Base-by-base conservation (phyloP, 2,888 invertebrate genomes). In the Acanthosepion pharaonis region DNA sequence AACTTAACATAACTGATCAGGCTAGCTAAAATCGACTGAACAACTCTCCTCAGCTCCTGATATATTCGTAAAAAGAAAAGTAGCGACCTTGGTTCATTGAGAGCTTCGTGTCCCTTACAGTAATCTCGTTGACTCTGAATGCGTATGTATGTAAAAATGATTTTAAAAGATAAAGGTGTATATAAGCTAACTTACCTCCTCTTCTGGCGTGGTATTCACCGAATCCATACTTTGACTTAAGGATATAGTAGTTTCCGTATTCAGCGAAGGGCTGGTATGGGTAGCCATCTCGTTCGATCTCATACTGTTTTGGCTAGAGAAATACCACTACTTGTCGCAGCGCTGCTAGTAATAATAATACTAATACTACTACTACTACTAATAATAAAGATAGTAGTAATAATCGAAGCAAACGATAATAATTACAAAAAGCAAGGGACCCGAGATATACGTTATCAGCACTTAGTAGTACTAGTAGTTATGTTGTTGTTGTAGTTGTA, bases 151-250 rank as follows among this genome's bases (percentile, higher is more conserved):
- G 92, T 48, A 51, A 9, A 51, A 49, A 92, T 11, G 48, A 11
- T 92, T 92, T 92, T 92, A 33, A 51, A 51, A 28, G 48, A 33
- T 49, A 48, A 92, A 48, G 8, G 92, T 92, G 48, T 92, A 51
- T 49, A 93, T 28, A 51, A 51, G n/a, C 11, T 64, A 25, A 98
- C 98, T 98, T 97, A 99, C 99, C 99, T 99, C 99, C 98, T 99
- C 99, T 98, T 99, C 99, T 97, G 99, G 98, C 97, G 99, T 98
- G 98, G 99, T 99, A 98, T 99, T 99, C 97, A 99, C 99, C 97
- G 99, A 99, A 98, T 99, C 99, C 99, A 99, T 99, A 98, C 99
- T 99, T 98, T 99, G 99, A 97, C 99, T 99, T 94, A 98, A 97
- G 97, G 99, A 98, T 97, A 98, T 98, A 96, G 98, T 98, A 96